Evolutionary conservation across 2,797 vertebrate species (phyloP).

Genomic region (Sebastes umbrosus): DNA sequence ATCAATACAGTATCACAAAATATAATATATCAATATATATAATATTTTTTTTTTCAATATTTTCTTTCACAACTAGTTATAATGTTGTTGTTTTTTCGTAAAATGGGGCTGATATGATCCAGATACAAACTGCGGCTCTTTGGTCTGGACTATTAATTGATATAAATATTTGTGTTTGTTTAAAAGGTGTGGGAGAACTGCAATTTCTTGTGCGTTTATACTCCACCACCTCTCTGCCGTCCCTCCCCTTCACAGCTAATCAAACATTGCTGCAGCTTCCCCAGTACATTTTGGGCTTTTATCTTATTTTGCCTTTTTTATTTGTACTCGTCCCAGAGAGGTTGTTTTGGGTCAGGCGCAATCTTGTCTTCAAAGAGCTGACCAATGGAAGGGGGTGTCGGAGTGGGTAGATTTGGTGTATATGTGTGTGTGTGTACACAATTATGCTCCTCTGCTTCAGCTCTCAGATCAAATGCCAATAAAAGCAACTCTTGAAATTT

Average conservation of each 20-base stretch:
- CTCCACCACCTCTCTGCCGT: neutral
- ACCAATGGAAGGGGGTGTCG: constrained; percentile 54
- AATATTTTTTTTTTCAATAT: no score
- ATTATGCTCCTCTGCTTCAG: constrained; percentile 63
- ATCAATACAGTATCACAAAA: no score
- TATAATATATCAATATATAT: no score
- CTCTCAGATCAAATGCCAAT: constrained; percentile 80
- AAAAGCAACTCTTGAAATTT: constrained; percentile 78
- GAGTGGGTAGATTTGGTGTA: constrained; percentile 58
- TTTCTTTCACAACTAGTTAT: no score
- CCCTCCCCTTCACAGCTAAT: constrained; percentile 51
- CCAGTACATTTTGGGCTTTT: constrained; percentile 27
- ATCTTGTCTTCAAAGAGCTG: constrained; percentile 71
- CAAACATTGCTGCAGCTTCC: constrained; percentile 49
- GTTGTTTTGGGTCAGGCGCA: constrained; percentile 64
- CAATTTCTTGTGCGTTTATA: constrained; percentile 18
- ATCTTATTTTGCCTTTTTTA: constrained; percentile 49
- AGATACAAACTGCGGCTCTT: neutral
- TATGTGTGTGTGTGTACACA: constrained; percentile 61
- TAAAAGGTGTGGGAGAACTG: constrained; percentile 4
- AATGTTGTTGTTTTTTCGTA: neutral
- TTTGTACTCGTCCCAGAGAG: constrained; percentile 52
- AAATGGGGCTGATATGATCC: constrained; percentile 3
- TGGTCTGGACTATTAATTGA: constrained; percentile 5
- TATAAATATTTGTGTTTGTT: constrained; percentile 38